Conservation (phyloP, 2,888 invertebrate species). For the Macaria notata region DNA sequence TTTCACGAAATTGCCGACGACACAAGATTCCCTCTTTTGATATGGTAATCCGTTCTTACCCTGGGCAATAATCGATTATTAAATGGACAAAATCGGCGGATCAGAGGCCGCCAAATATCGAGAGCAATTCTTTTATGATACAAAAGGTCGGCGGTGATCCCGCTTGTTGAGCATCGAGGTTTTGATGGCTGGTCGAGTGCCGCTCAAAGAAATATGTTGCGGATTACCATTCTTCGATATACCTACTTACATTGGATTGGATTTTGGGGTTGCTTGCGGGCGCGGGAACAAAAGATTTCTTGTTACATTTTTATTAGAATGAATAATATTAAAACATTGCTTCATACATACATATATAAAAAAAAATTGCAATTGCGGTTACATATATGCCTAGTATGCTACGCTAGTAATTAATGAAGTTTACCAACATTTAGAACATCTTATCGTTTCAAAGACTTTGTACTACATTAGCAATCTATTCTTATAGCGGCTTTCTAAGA, state of each 20-base stretch:
- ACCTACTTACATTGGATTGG: neutral
- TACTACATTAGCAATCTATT: too few relatives aligned
- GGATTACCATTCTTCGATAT: conserved; percentile 23
- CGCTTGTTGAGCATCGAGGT: conserved; percentile 39
- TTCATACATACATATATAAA: too few relatives aligned
- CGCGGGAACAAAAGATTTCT: too few relatives aligned
- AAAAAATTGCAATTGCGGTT: too few relatives aligned
- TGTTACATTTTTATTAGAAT: too few relatives aligned
- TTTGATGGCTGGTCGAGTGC: conserved; percentile 33
- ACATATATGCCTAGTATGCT: too few relatives aligned
- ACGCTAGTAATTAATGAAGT: too few relatives aligned
- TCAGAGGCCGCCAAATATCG: conserved; percentile 54
- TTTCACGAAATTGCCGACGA: conserved; percentile 69
- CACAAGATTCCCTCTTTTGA: conserved; percentile 74
- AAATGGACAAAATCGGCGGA: conserved; percentile 70
- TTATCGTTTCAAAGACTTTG: too few relatives aligned
- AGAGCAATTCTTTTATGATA: conserved; percentile 59
- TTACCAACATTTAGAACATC: too few relatives aligned
- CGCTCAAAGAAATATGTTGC: conserved; percentile 33
- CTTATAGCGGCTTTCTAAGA: too few relatives aligned
- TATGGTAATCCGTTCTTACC: conserved; percentile 72
- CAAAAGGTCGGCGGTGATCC: conserved; percentile 48
- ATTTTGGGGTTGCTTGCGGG: too few relatives aligned
- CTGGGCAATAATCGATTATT: conserved; percentile 75
- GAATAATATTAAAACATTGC: too few relatives aligned